Conservation (phyloP, 2,113 vertebrate genomes). For the Herpetotheres cachinnans region DNA sequence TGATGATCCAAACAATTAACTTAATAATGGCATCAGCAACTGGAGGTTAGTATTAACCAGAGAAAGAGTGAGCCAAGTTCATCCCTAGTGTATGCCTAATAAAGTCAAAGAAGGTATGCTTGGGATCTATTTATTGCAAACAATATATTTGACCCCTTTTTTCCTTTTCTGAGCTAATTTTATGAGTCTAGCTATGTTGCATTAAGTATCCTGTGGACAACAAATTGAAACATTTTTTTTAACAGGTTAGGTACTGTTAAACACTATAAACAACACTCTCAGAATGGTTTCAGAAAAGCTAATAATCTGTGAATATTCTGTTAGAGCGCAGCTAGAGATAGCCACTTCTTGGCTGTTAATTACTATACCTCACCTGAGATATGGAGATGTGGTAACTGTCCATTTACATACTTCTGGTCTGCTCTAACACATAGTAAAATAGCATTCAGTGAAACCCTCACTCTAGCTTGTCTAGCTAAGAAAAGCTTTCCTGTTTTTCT, state of each 20-base stretch:
- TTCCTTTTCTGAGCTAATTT: not conserved
- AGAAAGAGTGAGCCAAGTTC: not conserved
- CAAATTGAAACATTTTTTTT: not conserved
- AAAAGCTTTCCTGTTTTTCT: not conserved
- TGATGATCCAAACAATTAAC: conserved; percentile 72
- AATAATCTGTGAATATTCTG: not conserved
- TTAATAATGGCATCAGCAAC: conserved; percentile 64
- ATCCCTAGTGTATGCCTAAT: not conserved
- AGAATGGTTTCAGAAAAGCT: not conserved
- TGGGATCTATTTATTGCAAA: not conserved
- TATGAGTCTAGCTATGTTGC: not conserved
- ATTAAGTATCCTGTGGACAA: not conserved
- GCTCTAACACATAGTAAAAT: not conserved
- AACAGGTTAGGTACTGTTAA: not conserved
- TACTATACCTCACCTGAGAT: not conserved
- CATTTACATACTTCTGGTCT: not conserved
- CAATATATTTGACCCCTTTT: not conserved
- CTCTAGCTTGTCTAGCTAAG: not conserved
- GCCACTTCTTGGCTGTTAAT: not conserved
- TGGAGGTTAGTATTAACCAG: not conserved
- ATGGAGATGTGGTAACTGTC: not conserved
- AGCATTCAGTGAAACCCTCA: not conserved
- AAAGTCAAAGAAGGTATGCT: not conserved
- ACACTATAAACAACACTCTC: not conserved
- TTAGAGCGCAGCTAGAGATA: not conserved